Evolutionary conservation across 1,140 invertebrate species (phyloP), one percentile per base, ranked within the genome.

Genomic region (Aphelenchoides besseyi): DNA sequence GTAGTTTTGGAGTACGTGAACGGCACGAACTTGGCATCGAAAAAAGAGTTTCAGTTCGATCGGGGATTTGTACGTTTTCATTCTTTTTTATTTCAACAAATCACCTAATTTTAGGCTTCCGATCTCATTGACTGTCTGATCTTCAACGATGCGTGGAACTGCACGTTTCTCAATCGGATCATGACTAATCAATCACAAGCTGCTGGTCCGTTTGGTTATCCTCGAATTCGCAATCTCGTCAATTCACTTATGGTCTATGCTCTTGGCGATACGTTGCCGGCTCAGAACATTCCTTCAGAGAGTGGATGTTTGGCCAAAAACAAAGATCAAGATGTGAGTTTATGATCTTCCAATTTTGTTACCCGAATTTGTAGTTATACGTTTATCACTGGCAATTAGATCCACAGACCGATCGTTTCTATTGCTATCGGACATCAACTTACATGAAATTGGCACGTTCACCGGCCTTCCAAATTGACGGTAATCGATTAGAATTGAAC

Each of bases 231-330:
- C 16, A 37, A 16, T 18, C 12, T 66, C 30, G 36, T 37, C 26
- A n/a, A 33, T 12, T 18, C 63, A 23, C 63, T 66, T 1, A 12
- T 53, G 12, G 30, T 66, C 36, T 33, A 66, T n/a, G 32, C 63
- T 12, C 30, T 37, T 53, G 63, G 63, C 63, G 63, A 66, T 32
- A 66, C 63, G 12, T 9, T 33, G 12, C 12, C 32, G 1, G 48
- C 63, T 2, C 26, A 33, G 12, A 66, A 66, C 36, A 35, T 66
- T 30, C 30, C 30, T 12, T 12, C 16, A 12, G 32, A 66, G 3
- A 12, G 30, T 16, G 63, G 23, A 53, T 66, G 63, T 66, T 1
- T 32, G 63, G 63, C 63, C 63, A 66, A 66, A 66, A 66, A 66
- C 36, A 66, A 66, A 3, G 32, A 66, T 30, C 63, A 66, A 8